Percentiles rank a stretch among this genome's conserved stretches.
These are phyloP conservation scores for Pygocentrus nattereri DNA, from an alignment of 2,797 vertebrate species.

Conservation along the genomic window DNA sequence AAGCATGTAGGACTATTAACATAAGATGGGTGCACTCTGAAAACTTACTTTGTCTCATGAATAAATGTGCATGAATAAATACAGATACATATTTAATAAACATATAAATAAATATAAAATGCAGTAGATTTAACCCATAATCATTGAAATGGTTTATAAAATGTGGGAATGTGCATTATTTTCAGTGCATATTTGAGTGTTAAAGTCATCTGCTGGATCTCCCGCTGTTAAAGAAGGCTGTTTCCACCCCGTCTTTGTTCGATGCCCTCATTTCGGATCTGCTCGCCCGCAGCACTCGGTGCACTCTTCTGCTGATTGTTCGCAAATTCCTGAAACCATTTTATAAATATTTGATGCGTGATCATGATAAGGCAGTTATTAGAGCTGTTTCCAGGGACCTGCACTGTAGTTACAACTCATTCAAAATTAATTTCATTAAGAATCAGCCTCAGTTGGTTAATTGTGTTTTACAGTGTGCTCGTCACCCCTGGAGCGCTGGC, in stretches of 20 bases:
- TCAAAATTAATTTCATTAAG: slow-evolving; percentile 72
- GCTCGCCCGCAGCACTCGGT: background rate
- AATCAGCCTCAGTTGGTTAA: slow-evolving; percentile 61
- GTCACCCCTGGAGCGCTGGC: slow-evolving; percentile 30
- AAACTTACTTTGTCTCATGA: no score
- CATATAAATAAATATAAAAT: no score
- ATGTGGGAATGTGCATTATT: no score
- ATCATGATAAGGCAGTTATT: slow-evolving; percentile 29
- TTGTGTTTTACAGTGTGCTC: slow-evolving; percentile 47
- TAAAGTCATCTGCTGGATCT: background rate
- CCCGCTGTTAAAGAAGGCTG: background rate
- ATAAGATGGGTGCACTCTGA: no score
- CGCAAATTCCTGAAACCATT: slow-evolving; percentile 43
- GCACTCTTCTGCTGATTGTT: slow-evolving; percentile 52
- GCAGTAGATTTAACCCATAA: no score
- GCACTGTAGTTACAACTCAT: slow-evolving; percentile 70
- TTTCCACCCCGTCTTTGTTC: background rate
- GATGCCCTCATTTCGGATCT: background rate
- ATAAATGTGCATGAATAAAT: no score
- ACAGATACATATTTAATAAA: no score
- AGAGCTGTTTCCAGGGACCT: slow-evolving; percentile 26
- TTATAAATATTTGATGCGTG: slow-evolving; percentile 54
- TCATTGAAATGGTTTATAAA: no score
- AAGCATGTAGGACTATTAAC: no score
- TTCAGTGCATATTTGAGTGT: background rate